Evolutionary conservation across 2,888 invertebrate species (phyloP).

Genomic region (Latheticus oryzae): DNA sequence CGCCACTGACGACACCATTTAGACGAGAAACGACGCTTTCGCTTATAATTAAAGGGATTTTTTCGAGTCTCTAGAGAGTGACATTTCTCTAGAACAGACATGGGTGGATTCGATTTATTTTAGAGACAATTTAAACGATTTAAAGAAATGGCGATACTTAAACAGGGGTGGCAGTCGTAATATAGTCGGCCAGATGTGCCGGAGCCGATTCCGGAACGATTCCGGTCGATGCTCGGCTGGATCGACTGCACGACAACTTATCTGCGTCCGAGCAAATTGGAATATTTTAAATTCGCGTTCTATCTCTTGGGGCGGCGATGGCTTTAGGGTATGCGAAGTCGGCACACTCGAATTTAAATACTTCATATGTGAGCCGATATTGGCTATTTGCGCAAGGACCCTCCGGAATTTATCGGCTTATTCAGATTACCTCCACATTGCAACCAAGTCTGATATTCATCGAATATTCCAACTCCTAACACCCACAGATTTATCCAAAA

Average conservation of each 20-base stretch:
- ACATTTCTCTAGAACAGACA: constrained; percentile 47
- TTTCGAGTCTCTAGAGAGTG: constrained; percentile 21
- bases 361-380: constrained; percentile 54
- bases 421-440: constrained; percentile 7
- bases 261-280: constrained; percentile 62
- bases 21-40: constrained; percentile 50
- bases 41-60: constrained; percentile 26
- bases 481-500: no score
- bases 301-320: constrained; percentile 53
- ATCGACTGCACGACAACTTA: constrained; percentile 56
- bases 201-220: constrained; percentile 36
- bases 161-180: constrained; percentile 57
- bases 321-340: constrained; percentile 51
- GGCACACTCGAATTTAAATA: constrained; percentile 54
- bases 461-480: no score
- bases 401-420: constrained; percentile 33
- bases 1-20: constrained; percentile 61
- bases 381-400: constrained; percentile 41
- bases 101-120: constrained; percentile 62
- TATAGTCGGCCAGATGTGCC: constrained; percentile 50
- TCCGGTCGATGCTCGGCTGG: constrained; percentile 38
- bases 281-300: constrained; percentile 63
- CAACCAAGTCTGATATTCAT: no score
- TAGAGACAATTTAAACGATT: constrained; percentile 63
- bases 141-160: constrained; percentile 62